Evolutionary conservation across 2,797 vertebrate genomes (phyloP).

Genomic region (Rhinatrema bivittatum): DNA sequence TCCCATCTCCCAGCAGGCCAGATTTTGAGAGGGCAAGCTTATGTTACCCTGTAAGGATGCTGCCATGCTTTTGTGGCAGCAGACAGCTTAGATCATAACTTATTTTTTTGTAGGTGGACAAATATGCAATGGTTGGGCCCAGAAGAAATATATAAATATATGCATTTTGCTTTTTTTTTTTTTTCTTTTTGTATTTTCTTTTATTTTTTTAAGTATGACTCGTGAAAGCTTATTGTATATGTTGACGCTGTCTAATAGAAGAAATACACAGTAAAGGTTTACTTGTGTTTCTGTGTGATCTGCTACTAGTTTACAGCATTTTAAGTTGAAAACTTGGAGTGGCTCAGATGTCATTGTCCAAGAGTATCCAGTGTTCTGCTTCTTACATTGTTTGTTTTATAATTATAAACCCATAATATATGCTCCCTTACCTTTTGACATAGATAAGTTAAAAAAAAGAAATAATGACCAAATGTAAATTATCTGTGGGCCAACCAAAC

Average conservation of each 20-base stretch:
- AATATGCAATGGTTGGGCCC: slow-evolving; percentile 62
- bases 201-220: slow-evolving; percentile 55
- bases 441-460: slow-evolving; percentile 39
- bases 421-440: slow-evolving; percentile 34
- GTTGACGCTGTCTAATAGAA: slow-evolving; percentile 38
- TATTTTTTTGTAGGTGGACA: slow-evolving; percentile 58
- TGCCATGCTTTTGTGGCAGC: slow-evolving; percentile 58
- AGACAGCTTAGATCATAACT: slow-evolving; percentile 57
- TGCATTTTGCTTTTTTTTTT: too few relatives aligned
- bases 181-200: too few relatives aligned
- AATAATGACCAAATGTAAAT: slow-evolving; percentile 63
- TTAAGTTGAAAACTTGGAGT: slow-evolving; percentile 43
- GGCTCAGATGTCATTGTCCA: slow-evolving; percentile 35
- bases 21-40: slow-evolving; percentile 41
- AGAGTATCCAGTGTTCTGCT: slow-evolving; percentile 28
- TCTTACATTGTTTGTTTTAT: slow-evolving; percentile 18
- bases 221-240: slow-evolving; percentile 44
- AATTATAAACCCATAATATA: slow-evolving; percentile 27
- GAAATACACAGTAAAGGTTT: slow-evolving; percentile 45
- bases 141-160: slow-evolving; percentile 39
- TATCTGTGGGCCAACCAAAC: slow-evolving; percentile 62
- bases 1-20: slow-evolving; percentile 24
- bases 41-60: slow-evolving; percentile 41
- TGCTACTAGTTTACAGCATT: slow-evolving; percentile 52
- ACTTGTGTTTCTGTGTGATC: slow-evolving; percentile 44